Conservation (phyloP, 2,797 vertebrate species). For the Coendou prehensilis region DNA sequence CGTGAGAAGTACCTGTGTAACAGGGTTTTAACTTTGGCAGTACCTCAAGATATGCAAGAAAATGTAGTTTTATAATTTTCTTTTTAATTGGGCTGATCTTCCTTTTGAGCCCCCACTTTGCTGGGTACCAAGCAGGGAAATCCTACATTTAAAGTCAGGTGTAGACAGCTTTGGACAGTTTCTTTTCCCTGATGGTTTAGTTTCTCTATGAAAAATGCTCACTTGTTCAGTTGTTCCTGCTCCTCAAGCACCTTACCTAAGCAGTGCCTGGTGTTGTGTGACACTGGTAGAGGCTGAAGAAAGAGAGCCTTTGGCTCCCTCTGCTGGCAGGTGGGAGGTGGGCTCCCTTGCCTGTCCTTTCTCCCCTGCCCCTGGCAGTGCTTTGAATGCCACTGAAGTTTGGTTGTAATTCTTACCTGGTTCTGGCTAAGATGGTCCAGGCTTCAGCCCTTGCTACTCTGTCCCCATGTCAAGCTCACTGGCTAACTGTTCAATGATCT, state of each 20-base stretch:
- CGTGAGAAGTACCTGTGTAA: not conserved
- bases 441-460: not conserved
- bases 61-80: not conserved
- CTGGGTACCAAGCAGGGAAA: not conserved
- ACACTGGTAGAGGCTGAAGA: not conserved
- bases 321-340: not conserved
- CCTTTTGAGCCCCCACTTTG: not conserved
- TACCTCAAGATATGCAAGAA: not conserved
- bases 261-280: not conserved
- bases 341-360: not conserved
- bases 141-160: not conserved
- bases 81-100: not conserved
- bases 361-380: too few relatives aligned
- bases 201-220: not conserved
- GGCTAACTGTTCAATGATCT: not conserved
- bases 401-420: not conserved
- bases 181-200: not conserved
- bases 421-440: not conserved
- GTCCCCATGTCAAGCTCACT: not conserved
- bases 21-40: not conserved
- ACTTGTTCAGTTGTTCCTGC: not conserved
- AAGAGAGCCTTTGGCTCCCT: too few relatives aligned
- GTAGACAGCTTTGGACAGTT: not conserved
- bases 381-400: not conserved
- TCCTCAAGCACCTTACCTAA: not conserved